Base-by-base conservation (phyloP, 2,888 invertebrate genomes). In the Lasioglossum marginatum region DNA sequence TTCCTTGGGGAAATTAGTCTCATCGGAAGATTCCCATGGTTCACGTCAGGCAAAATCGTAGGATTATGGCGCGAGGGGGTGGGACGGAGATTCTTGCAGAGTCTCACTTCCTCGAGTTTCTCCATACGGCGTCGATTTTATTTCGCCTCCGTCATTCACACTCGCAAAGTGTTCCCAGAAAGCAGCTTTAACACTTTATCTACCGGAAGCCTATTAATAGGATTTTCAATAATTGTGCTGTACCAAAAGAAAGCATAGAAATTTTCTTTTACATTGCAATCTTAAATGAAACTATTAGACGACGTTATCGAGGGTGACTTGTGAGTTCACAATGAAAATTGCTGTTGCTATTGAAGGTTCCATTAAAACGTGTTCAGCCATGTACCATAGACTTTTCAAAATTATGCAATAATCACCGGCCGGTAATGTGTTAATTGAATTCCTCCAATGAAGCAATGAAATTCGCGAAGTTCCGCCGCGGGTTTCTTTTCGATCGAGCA, bases 1-100 rank as follows among this genome's bases (percentile, higher is more conserved):
- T 94, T 94, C 94, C 93, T 94, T 92, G 90, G 93, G 93, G 93
- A 94, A 93, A 93, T 93, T 94, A 93, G 93, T 89, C 90, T 92
- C 88, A 89, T 91, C 89, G 91, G 91, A 90, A 92, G 92, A 92
- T 91, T 91, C 89, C 90, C 92, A 88, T 89, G 90, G 91, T 90
- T 92, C 90, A 86, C 90, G 90, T 89, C 89, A 86, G 77, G 88
- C 87, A 82, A 87, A 88, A 88, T 90, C 91, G 90, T 75, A 73
- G 90, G 89, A 91, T 91, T 89, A 90, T 89, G 87, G 87, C 16
- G 23, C 10, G n/a, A 27, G 10, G 57, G 66, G 31, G 74, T 16
- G 31, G 66, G 4, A 2, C 43, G 83, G 88, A 77, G 83, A 87
- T 88, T 87, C 90, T 91, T 82, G 72, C 87, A 81, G 88, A 89